These are phyloP conservation scores for Saccostrea echinata DNA, from an alignment of 1,140 invertebrate species.

Conservation along the genomic window DNA sequence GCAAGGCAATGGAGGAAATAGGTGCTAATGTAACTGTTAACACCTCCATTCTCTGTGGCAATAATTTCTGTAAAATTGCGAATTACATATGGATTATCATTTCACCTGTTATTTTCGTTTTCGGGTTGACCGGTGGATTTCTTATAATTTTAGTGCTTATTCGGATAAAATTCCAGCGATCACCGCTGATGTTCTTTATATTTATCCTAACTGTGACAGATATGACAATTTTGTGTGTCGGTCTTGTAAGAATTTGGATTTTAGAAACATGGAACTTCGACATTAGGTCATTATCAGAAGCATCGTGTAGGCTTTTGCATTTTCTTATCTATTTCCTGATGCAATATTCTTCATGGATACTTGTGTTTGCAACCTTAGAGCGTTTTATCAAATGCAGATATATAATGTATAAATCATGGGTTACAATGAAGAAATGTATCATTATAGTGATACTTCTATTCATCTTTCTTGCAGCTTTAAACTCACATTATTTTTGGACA, in stretches of 20 bases:
- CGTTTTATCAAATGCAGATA: constrained; percentile 64
- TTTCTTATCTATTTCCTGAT: constrained; percentile 68
- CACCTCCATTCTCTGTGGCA: neutral
- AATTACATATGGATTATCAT: constrained; percentile 49
- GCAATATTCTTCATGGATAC: constrained; percentile 72
- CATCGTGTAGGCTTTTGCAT: constrained; percentile 63
- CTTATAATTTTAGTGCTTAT: constrained; percentile 26
- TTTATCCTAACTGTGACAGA: constrained; percentile 63
- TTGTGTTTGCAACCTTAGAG: constrained; percentile 68
- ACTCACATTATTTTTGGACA: constrained; percentile 29
- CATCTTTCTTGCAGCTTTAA: neutral
- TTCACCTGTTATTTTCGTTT: constrained; percentile 42
- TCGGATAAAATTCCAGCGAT: constrained; percentile 34
- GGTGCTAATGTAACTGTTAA: neutral
- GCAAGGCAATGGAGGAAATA: neutral
- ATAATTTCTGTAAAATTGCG: constrained; percentile 1
- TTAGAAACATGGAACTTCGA: constrained; percentile 60
- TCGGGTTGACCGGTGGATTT: constrained; percentile 43
- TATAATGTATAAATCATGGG: constrained; percentile 55
- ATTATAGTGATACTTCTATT: neutral
- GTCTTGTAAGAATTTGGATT: constrained; percentile 63
- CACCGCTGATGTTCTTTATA: constrained; percentile 31
- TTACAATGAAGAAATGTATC: constrained; percentile 29
- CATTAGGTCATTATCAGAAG: constrained; percentile 54
- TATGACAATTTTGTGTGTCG: constrained; percentile 61